Percentiles rank a stretch among this genome's conserved stretches.
phyloP scores from a whole-genome alignment of 2,113 vertebrate species.

The Turnix velox region DNA sequence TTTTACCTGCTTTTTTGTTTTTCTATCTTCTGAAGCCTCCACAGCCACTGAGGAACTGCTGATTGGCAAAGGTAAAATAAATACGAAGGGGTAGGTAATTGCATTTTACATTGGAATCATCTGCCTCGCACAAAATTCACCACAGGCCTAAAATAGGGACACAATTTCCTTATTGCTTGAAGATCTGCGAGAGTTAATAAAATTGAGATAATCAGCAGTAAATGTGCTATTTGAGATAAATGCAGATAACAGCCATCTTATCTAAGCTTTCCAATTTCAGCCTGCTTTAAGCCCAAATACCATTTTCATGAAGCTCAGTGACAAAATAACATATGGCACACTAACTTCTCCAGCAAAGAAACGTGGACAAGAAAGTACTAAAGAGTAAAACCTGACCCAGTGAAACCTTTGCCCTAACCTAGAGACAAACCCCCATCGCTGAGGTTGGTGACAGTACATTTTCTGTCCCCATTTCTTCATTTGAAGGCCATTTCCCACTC shows the following conservation, averaged over 20 bases:
- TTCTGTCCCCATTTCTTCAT: background rate
- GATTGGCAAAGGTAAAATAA: background rate
- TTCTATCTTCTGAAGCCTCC: background rate
- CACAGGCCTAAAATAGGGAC: background rate
- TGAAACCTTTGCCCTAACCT: background rate
- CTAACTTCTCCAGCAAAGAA: constrained; percentile 35
- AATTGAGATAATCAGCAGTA: constrained; percentile 15
- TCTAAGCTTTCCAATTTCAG: constrained; percentile 15
- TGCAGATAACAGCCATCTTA: background rate
- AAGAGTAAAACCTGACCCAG: background rate
- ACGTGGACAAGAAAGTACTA: constrained; percentile 11
- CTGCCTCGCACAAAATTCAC: background rate
- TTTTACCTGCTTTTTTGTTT: background rate
- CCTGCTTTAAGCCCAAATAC: constrained; percentile 51
- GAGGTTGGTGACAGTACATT: background rate
- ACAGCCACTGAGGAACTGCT: background rate
- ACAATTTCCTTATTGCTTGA: constrained; percentile 44
- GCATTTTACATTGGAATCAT: background rate
- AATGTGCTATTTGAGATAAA: background rate
- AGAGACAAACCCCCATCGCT: constrained; percentile 19
- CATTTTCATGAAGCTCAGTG: constrained; percentile 46
- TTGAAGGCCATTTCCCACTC: background rate
- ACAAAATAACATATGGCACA: constrained; percentile 23
- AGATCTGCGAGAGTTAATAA: constrained; percentile 31
- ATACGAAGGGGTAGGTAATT: background rate